Conservation (phyloP, 2,113 vertebrate species). For the Urocitellus parryii region DNA sequence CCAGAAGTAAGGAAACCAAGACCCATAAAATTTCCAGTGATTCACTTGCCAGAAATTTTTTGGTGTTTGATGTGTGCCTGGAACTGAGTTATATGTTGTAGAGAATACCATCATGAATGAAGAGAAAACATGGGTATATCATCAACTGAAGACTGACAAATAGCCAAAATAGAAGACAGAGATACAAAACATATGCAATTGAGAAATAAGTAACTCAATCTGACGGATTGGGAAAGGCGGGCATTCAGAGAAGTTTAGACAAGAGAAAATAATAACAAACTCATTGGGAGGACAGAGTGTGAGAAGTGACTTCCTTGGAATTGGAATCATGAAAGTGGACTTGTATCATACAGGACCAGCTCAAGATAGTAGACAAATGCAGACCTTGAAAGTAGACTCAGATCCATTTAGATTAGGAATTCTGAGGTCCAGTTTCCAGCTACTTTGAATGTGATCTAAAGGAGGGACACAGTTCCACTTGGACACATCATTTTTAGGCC, state of each 20-base stretch:
- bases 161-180: neutral
- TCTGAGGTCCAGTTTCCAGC: neutral
- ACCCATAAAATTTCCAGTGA: neutral
- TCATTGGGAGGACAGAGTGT: neutral
- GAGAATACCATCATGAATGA: neutral
- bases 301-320: neutral
- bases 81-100: neutral
- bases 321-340: neutral
- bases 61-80: neutral
- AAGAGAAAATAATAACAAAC: neutral
- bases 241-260: neutral
- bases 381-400: neutral
- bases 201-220: neutral
- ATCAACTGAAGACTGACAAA: neutral
- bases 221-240: neutral
- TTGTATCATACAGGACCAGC: neutral
- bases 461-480: neutral
- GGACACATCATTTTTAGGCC: neutral
- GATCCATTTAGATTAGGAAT: neutral
- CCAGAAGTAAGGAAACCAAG: constrained; percentile 1
- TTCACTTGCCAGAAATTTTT: neutral
- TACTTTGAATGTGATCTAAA: neutral
- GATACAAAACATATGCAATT: neutral
- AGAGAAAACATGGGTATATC: neutral
- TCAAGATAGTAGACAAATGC: neutral